Evolutionary conservation across 2,797 vertebrate species (phyloP).

Genomic region (Uromys caudimaculatus): DNA sequence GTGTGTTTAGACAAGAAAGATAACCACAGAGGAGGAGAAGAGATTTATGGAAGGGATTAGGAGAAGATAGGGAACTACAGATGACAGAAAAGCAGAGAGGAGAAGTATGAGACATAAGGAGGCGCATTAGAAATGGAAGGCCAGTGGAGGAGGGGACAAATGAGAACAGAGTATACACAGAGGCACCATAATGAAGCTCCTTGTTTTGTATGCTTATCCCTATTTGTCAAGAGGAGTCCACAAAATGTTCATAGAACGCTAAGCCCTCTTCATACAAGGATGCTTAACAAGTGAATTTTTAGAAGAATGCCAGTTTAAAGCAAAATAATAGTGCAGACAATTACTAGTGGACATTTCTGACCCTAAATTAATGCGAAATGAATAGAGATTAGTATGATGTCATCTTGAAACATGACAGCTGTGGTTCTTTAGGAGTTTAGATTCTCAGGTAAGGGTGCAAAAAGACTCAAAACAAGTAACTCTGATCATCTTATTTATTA

Average conservation of each 20-base stretch:
- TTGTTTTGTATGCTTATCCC: not conserved
- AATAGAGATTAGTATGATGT: constrained; percentile 14
- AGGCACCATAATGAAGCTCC: not conserved
- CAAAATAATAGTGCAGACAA: constrained; percentile 35
- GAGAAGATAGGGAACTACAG: not conserved
- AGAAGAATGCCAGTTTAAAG: constrained; percentile 54
- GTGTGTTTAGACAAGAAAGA: not conserved
- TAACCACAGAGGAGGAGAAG: not conserved
- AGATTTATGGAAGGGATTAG: not conserved
- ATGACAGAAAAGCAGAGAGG: not conserved
- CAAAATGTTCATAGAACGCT: not conserved
- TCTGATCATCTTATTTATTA: constrained; percentile 35
- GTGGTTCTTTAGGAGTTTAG: not conserved
- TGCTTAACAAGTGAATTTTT: constrained; percentile 9
- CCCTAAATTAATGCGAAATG: constrained; percentile 51
- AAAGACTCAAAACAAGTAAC: not conserved
- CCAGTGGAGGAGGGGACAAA: not conserved
- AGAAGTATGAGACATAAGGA: not conserved
- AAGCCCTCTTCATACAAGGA: not conserved
- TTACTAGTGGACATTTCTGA: constrained; percentile 1
- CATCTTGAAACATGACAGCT: not conserved
- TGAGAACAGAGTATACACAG: not conserved
- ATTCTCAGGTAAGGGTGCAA: not conserved
- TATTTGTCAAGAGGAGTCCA: not conserved
- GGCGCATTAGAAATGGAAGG: not conserved